Evolutionary conservation across 2,888 invertebrate genomes (phyloP), one percentile per base, ranked within the genome.

Genomic region (Aquatica leii): DNA sequence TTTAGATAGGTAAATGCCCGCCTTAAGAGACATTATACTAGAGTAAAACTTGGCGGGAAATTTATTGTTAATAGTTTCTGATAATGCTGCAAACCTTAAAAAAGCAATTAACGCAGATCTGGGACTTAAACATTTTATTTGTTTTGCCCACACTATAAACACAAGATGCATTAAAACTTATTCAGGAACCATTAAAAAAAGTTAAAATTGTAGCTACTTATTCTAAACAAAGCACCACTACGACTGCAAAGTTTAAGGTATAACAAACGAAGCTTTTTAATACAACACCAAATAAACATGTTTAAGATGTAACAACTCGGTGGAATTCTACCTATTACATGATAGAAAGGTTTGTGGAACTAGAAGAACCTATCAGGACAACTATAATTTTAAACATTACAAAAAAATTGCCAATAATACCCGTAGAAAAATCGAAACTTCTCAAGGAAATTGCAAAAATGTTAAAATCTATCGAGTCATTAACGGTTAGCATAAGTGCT

Each of bases 61-160:
- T 74, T 67, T 77, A 51, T 66, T 62, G 17, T 18, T 56, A 21
- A 60, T 63, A 37, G 71, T 72, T 9, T 69, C 69, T 18, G 71
- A 77, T 67, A 74, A 74, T 62, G 74, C 75, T 20, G 67, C 70
- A 49, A 75, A 75, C 68, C 66, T 72, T 35, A 69, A 64, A 48
- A 71, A 69, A 40, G 72, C 72, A 51, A 63, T 72, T 58, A 68
- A 67, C 63, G 58, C 37, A 4, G 9, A 68, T 40, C 59, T 62
- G 9, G 35, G 49, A 15, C 72, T 72, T 70, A 60, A 57, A 18
- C 70, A 70, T 67, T 54, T 74, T 43, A 68, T 68, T 24, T 76
- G 75, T 66, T 75, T 70, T 55, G 75, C 76, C 17, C 75, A 76
- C 57, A 71, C 64, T 41, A 53, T 76, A 51, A 53, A 72, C 74